Base-by-base conservation (phyloP, 1,140 invertebrate species). In the Pseudachorutes palmiensis region DNA sequence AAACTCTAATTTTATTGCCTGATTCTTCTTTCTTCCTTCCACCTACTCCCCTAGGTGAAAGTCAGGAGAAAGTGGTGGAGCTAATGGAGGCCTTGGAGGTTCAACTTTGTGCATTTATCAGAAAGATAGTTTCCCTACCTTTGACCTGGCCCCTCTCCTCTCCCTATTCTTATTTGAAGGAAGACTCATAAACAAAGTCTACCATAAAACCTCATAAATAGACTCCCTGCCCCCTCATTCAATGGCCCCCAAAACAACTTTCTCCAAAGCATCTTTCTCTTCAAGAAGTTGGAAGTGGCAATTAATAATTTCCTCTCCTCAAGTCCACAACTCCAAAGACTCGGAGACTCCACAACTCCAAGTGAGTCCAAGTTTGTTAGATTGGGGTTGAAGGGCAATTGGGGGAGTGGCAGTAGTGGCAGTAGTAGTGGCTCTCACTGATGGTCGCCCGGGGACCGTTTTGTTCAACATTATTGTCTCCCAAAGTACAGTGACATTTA, bases 1-100 rank as follows among this genome's bases (percentile, higher is more conserved):
- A 74, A 74, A 74, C 70, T 74, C 70, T 74, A 74, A 74, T 74
- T 74, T 74, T 74, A 74, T 74, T 74, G 72, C 70, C 66, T n/a
- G 5, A 51, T 51, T 33, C 24, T 26, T 26, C 22, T 9, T 16
- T 28, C 22, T n/a, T 45, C 45, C 22, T 55, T 12, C 22, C 41
- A 2, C 26, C 26, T 12, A 31, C 41, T 63, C 3, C 31, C 29
- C 48, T 2, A 32, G 30, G 29, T 9, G 9, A 61, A 61, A 36
- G 59, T 32, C 36, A 45, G n/a, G n/a, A 45, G 36, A 45, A 45
- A 45, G 9, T 45, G 19, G 36, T 45, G 36, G 19, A 45, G 36
- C 36, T 12, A 45, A 45, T 45, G 19, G 19, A 12, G 36, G 36
- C 36, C 19, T 45, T 45, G 36, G 19, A 45, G 36, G 68, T 71